Conservation (phyloP, 2,888 invertebrate genomes). For the Synanthedon myopaeformis region DNA sequence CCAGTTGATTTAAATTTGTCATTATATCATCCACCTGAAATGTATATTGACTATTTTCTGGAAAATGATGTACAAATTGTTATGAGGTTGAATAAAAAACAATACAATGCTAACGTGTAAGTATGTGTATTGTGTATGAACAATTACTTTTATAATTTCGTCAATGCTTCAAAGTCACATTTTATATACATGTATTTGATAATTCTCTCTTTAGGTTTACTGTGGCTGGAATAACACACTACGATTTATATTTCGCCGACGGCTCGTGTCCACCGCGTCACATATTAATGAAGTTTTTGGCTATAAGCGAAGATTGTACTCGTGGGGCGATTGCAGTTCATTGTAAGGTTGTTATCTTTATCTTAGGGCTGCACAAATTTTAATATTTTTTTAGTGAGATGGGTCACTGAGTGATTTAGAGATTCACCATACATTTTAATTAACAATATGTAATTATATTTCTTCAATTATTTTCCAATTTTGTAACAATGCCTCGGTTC, state of each 20-base stretch:
- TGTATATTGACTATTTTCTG: conserved; percentile 87
- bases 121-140: conserved; percentile 16
- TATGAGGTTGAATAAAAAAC: conserved; percentile 85
- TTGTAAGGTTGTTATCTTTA: conserved; percentile 78
- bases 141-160: neutral
- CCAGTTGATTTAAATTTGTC: conserved; percentile 73
- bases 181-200: too few species aligned
- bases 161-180: too few species aligned
- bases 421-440: too few species aligned
- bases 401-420: too few species aligned
- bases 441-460: too few species aligned
- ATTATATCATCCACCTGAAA: conserved; percentile 78
- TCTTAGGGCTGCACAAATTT: neutral
- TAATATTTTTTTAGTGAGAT: neutral
- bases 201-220: conserved; percentile 29
- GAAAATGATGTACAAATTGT: conserved; percentile 84
- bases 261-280: conserved; percentile 86
- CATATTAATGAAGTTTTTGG: conserved; percentile 83
- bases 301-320: conserved; percentile 76
- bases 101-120: conserved; percentile 80
- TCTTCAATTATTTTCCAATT: too few species aligned
- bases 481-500: too few species aligned
- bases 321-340: conserved; percentile 88
- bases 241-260: conserved; percentile 90
- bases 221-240: conserved; percentile 84